Evolutionary conservation across 35 echinoderm and acorn worm genomes (phyloP).

Genomic region (Nesometra sesokonis): DNA sequence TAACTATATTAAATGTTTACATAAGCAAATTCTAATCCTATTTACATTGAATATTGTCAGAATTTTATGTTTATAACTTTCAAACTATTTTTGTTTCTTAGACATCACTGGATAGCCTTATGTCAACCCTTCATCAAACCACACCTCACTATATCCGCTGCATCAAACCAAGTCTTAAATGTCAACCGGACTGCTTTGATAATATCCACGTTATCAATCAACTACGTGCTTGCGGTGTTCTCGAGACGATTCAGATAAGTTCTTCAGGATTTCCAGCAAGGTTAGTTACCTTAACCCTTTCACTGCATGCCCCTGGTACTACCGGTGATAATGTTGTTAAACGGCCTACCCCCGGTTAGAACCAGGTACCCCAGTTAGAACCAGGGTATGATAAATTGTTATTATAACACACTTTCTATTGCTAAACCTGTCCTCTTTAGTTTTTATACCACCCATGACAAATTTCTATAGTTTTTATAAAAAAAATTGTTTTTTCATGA

Average conservation of each 20-base stretch:
- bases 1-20: no score
- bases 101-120: constrained; percentile 71
- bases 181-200: constrained; percentile 55
- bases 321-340: no score
- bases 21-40: no score
- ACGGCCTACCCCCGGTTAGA: no score
- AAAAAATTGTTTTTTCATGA: background rate
- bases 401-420: no score
- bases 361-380: background rate
- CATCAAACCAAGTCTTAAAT: constrained; percentile 71
- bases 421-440: no score
- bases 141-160: constrained; percentile 90
- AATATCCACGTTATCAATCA: constrained; percentile 53
- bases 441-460: no score
- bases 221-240: constrained; percentile 82
- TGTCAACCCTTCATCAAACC: constrained; percentile 40
- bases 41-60: no score
- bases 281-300: no score
- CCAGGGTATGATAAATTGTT: no score
- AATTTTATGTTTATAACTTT: background rate
- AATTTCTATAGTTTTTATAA: background rate
- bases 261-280: constrained; percentile 73
- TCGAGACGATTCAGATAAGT: constrained; percentile 86
- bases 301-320: no score
- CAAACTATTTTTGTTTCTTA: constrained; percentile 2